These are phyloP conservation scores for Beris morrisii DNA, from an alignment of 2,888 invertebrate species.

Conservation along the genomic window DNA sequence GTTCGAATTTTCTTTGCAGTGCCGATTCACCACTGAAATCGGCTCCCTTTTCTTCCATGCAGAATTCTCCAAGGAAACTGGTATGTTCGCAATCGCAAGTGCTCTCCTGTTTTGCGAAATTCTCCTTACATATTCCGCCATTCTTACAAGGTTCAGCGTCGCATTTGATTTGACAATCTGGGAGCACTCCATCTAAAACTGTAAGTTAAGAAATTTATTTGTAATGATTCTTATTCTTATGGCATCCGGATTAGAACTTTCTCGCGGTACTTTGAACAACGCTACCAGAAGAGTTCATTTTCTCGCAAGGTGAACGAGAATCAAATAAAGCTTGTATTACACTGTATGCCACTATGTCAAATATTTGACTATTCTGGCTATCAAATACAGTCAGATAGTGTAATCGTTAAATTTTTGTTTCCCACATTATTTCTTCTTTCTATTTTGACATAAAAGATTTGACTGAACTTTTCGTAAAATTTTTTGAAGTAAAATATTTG, in stretches of 20 bases:
- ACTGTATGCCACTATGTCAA: no score
- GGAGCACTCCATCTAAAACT: constrained; percentile 70
- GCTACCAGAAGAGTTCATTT: no score
- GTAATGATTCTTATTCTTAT: neutral
- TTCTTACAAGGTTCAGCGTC: constrained; percentile 86
- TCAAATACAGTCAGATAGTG: no score
- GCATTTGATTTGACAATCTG: constrained; percentile 87
- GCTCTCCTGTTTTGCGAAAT: constrained; percentile 82
- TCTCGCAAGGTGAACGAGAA: no score
- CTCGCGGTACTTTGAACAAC: no score
- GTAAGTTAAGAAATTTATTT: constrained; percentile 29
- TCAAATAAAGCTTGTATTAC: no score
- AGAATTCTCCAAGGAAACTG: constrained; percentile 86
- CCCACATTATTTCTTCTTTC: no score
- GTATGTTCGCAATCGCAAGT: constrained; percentile 88
- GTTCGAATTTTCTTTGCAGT: constrained; percentile 74
- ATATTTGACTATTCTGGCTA: no score
- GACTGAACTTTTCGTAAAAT: no score
- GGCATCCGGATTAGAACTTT: neutral
- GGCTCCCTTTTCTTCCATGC: constrained; percentile 87
- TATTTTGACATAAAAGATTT: no score
- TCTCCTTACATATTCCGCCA: constrained; percentile 83
- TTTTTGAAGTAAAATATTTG: no score
- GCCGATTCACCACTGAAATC: constrained; percentile 87
- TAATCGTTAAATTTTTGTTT: no score